phyloP scores from a whole-genome alignment of 2,113 vertebrate genomes.

The Parus major region DNA sequence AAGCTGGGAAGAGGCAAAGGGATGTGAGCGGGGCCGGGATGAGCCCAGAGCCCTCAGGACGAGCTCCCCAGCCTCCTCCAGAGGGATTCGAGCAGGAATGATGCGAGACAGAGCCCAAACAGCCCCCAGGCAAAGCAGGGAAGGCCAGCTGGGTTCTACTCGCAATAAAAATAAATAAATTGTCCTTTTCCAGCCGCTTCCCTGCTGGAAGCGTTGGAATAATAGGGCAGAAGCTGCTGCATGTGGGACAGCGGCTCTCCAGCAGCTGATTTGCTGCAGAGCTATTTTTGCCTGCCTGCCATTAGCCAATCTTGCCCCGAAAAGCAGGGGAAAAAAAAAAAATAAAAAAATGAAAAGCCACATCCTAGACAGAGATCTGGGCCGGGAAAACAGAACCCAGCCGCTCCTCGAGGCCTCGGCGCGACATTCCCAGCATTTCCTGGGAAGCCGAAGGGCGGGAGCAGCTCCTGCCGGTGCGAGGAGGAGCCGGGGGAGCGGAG shows the following conservation, averaged over 20 bases:
- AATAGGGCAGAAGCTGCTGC: conserved; percentile 17
- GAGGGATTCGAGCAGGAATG: not conserved
- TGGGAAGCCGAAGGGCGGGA: rapidly evolving
- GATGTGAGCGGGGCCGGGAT: not conserved
- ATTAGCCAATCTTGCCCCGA: conserved; percentile 4
- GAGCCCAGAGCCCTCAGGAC: not conserved
- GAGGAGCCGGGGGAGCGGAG: not conserved
- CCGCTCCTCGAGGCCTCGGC: not conserved
- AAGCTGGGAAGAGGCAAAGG: not conserved
- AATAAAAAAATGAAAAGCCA: not conserved
- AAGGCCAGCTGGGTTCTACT: not conserved
- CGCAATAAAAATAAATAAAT: not conserved
- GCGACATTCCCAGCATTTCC: not conserved
- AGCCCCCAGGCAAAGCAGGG: not conserved
- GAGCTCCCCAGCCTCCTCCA: not conserved
- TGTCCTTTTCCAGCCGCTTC: not conserved
- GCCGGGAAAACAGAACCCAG: not conserved
- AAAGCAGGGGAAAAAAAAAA: not conserved
- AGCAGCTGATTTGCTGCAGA: conserved; percentile 34
- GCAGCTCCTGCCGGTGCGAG: not conserved
- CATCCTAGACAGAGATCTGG: not conserved
- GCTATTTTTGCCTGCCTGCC: conserved; percentile 38
- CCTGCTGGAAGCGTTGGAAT: not conserved
- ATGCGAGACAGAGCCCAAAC: not conserved
- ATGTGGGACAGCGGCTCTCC: conserved; percentile 22